Base-by-base conservation (phyloP, 2,113 vertebrate genomes). In the Heteronetta atricapilla region DNA sequence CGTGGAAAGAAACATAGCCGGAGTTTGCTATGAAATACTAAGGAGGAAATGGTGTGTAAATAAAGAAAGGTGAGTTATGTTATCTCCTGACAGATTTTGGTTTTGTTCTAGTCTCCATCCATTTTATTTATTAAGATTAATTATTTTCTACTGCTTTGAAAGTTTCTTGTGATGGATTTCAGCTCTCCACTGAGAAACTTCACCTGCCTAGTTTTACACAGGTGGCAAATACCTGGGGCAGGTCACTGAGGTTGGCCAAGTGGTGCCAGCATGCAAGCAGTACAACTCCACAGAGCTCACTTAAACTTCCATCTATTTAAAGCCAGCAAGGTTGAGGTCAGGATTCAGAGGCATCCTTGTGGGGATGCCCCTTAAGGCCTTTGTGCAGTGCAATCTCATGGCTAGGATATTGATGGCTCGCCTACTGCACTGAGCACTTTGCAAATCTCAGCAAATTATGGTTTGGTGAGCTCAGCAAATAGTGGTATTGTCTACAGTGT, bases 221-320 rank as follows among this genome's bases (percentile, higher is more conserved):
- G 23, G 7, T 3, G 60, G 16, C 21, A 87, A 79, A 68, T 15
- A 85, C n/a, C 36, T 42, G 33, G 21, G 50, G 26, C 58, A 76
- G 26, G 36, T n/a, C 25, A 5, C 74, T 52, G 44, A 29, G 31
- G 40, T 12, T 0, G 1, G 2, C 38, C n/a, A 34, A 52, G n/a
- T 25, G 5, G 17, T 26, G 31, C 8, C 0, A 0, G 17, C 56
- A 10, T 21, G 34, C 12, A 28, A 31, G 8, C 23, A 9, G 3
- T n/a, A n/a, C 34, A 18, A 2, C n/a, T 48, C 36, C 42, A 55
- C 46, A 21, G 68, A 88, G 31, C 52, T 29, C 53, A 69, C 21
- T 14, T 53, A 84, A 40, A 58, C 40, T 67, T 48, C 6, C 22
- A 44, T 22, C 68, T 59, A 1, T 29, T 81, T 44, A 70, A 82